Conservation (phyloP, 1,140 invertebrate genomes). For the Lasaia peninsularis region DNA sequence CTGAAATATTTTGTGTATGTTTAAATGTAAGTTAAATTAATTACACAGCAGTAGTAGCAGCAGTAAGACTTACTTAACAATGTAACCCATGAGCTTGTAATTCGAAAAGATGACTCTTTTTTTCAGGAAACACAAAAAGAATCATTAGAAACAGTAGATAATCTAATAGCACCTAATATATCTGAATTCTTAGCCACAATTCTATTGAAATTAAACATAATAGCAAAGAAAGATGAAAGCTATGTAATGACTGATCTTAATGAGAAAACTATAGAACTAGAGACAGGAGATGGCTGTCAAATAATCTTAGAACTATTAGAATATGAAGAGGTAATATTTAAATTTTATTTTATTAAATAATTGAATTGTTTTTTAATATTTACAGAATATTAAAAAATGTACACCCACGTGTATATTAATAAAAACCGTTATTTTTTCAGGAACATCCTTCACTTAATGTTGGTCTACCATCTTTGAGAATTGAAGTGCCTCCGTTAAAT, state of each 20-base stretch:
- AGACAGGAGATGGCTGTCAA: conserved; percentile 34
- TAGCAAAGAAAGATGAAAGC: conserved; percentile 27
- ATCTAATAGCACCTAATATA: conserved; percentile 25
- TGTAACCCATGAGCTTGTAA: background rate
- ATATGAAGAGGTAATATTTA: conserved; percentile 33
- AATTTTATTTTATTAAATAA: too few relatives aligned
- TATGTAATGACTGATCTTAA: conserved; percentile 22
- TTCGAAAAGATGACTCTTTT: background rate
- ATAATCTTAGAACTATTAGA: conserved; percentile 42
- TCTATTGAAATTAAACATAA: conserved; percentile 39
- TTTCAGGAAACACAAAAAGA: background rate
- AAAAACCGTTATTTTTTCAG: too few relatives aligned
- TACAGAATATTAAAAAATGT: conserved; percentile 4
- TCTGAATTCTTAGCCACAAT: conserved; percentile 37
- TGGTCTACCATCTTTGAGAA: too few relatives aligned
- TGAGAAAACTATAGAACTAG: conserved; percentile 36
- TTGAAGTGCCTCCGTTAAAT: background rate
- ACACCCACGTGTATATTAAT: too few relatives aligned
- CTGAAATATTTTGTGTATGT: too few relatives aligned
- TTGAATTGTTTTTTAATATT: too few relatives aligned
- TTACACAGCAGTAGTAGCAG: too few relatives aligned
- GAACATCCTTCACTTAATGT: too few relatives aligned
- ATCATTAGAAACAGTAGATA: background rate
- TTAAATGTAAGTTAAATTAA: too few relatives aligned
- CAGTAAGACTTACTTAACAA: background rate